Conservation (phyloP, 2,888 invertebrate genomes). For the Troilus luridus region DNA sequence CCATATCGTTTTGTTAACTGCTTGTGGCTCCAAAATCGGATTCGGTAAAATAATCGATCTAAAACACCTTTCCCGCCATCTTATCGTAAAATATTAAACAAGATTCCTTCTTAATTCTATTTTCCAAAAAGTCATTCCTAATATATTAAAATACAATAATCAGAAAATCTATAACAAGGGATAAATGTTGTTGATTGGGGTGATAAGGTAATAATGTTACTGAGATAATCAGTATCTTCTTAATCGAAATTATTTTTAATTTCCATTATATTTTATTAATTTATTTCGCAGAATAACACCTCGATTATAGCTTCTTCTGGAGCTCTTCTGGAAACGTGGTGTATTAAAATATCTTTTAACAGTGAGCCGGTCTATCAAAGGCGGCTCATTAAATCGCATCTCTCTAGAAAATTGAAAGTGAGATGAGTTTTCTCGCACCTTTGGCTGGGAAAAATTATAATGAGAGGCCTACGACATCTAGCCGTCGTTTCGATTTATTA, state of each 20-base stretch:
- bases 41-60: too few species aligned
- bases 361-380: neutral
- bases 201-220: neutral
- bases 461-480: neutral
- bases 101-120: too few species aligned
- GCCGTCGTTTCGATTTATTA: conserved; percentile 1
- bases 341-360: neutral
- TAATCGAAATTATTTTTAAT: neutral
- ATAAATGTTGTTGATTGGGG: neutral
- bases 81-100: too few species aligned
- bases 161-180: neutral
- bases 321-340: neutral
- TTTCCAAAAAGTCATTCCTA: too few species aligned
- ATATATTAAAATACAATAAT: too few species aligned
- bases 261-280: neutral
- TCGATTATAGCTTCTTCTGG: neutral
- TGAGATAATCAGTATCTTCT: neutral
- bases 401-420: conserved; percentile 10
- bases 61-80: too few species aligned
- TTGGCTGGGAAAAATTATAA: neutral
- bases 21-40: too few species aligned
- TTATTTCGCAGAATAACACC: neutral
- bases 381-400: conserved; percentile 5
- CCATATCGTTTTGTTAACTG: too few species aligned
- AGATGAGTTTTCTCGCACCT: conserved; percentile 40